These are phyloP conservation scores for Tethea ocularis DNA, from an alignment of 2,888 invertebrate species.

Conservation along the genomic window DNA sequence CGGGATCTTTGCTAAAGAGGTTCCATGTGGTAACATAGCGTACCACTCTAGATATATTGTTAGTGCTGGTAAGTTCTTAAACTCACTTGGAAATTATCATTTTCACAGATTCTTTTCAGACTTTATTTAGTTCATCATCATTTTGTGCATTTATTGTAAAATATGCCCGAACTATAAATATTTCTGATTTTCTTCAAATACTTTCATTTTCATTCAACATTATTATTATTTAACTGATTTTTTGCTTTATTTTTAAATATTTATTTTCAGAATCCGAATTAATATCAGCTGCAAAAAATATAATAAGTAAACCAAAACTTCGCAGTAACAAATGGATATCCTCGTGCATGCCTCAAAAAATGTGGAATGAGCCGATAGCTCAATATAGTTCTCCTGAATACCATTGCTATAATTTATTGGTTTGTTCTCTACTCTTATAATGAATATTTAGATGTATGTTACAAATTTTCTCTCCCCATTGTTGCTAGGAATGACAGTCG, in stretches of 20 bases:
- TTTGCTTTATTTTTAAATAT: background rate
- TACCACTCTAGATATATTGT: constrained; percentile 92
- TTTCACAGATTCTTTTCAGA: too few species aligned
- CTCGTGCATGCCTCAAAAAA: background rate
- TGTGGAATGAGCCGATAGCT: background rate
- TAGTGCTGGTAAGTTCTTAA: constrained; percentile 71
- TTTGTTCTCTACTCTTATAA: background rate
- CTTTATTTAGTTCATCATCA: too few species aligned
- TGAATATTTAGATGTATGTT: too few species aligned
- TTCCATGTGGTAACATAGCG: constrained; percentile 88
- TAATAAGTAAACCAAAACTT: background rate
- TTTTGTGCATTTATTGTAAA: too few species aligned
- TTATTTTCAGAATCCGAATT: background rate
- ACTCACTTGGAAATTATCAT: background rate
- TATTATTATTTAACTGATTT: too few species aligned
- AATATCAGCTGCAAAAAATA: background rate
- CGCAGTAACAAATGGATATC: background rate
- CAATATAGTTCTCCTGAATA: background rate
- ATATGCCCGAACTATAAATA: too few species aligned
- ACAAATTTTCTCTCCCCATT: too few species aligned
- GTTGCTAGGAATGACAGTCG: too few species aligned
- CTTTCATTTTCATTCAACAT: too few species aligned
- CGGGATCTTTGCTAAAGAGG: constrained; percentile 50
- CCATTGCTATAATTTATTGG: background rate
- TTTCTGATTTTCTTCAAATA: too few species aligned